Conservation (phyloP, 2,113 vertebrate genomes). For the Mystacornis crossleyi region DNA sequence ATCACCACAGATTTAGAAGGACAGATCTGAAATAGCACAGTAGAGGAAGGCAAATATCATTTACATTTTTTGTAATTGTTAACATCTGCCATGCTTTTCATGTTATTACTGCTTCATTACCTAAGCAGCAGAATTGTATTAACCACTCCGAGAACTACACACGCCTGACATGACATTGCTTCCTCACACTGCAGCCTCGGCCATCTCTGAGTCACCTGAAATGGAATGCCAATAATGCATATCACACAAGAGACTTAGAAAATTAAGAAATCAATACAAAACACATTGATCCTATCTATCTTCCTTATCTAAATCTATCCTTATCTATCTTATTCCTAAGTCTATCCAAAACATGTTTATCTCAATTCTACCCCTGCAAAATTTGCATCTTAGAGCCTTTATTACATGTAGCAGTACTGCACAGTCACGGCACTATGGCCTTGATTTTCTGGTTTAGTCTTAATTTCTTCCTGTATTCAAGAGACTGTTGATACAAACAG, state of each 20-base stretch:
- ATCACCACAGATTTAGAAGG: background rate
- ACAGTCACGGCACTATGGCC: background rate
- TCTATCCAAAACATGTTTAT: background rate
- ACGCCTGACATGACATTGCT: background rate
- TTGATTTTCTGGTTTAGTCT: background rate
- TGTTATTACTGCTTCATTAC: background rate
- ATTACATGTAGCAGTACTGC: background rate
- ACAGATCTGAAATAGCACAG: background rate
- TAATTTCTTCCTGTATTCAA: background rate
- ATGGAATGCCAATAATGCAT: background rate
- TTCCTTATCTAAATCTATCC: background rate
- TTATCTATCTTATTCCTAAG: background rate
- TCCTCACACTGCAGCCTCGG: background rate
- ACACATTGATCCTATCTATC: background rate
- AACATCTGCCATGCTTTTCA: background rate
- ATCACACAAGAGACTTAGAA: background rate
- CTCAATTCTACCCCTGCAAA: background rate
- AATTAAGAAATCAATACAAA: slow-evolving; percentile 13
- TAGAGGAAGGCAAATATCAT: background rate
- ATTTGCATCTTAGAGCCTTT: background rate
- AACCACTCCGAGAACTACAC: background rate
- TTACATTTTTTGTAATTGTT: background rate
- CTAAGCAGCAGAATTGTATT: background rate
- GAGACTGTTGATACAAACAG: background rate
- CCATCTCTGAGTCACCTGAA: background rate